These are phyloP conservation scores for Fopius arisanus DNA, from an alignment of 1,140 invertebrate genomes.

Conservation along the genomic window DNA sequence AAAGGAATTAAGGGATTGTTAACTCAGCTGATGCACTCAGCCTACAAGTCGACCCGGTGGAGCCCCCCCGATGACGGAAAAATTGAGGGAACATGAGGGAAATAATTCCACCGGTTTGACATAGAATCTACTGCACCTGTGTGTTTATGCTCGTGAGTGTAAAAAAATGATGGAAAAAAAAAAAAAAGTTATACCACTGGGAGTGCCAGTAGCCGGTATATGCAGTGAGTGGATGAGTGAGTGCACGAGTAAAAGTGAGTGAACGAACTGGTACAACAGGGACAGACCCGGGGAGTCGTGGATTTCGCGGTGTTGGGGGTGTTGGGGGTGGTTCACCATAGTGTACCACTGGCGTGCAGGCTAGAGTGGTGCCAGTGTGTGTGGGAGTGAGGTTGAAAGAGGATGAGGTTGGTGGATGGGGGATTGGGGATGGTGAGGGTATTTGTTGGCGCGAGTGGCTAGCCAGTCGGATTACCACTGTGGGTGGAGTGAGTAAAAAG, in stretches of 20 bases:
- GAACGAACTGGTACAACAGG: constrained; percentile 11
- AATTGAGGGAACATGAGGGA: neutral
- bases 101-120: constrained; percentile 4
- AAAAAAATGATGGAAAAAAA: neutral
- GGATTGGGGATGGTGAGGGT: constrained; percentile 57
- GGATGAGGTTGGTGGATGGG: too few relatives aligned
- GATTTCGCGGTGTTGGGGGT: constrained; percentile 61
- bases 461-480: constrained; percentile 65
- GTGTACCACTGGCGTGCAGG: constrained; percentile 48
- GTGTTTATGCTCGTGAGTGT: neutral
- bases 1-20: too few relatives aligned
- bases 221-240: constrained; percentile 19
- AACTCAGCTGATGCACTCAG: too few relatives aligned
- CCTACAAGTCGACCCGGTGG: neutral
- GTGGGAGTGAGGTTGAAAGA: constrained; percentile 24
- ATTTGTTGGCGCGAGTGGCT: constrained; percentile 65
- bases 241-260: constrained; percentile 22
- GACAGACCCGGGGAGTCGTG: constrained; percentile 36
- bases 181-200: neutral
- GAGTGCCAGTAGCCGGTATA: neutral
- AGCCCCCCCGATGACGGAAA: neutral
- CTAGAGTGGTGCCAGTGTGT: constrained; percentile 3
- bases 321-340: constrained; percentile 62
- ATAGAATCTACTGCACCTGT: neutral
- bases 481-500: constrained; percentile 37